These are phyloP conservation scores for Brienomyrus brachyistius DNA, from an alignment of 2,113 vertebrate species.

Conservation along the genomic window DNA sequence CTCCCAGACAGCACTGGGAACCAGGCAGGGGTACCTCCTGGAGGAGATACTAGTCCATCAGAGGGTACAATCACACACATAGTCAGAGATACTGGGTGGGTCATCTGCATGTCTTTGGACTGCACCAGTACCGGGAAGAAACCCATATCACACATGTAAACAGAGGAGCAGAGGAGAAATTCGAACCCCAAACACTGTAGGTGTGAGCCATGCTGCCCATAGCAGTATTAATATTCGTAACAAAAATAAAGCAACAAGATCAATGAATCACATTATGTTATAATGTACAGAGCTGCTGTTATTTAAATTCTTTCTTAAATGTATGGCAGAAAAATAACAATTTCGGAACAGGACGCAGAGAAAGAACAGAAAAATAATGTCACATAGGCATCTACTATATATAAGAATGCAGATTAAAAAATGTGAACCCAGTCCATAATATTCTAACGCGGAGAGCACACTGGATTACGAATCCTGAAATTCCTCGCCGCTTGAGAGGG, in stretches of 20 bases:
- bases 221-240: not conserved
- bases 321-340: not conserved
- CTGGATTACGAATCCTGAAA: not conserved
- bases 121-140: not conserved
- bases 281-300: not conserved
- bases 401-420: not conserved
- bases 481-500: conserved; percentile 12
- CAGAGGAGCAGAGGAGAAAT: not conserved
- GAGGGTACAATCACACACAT: not conserved
- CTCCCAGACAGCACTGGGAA: not conserved
- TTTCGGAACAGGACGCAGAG: not conserved
- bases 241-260: not conserved
- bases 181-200: not conserved
- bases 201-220: not conserved
- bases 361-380: not conserved
- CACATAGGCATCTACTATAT: not conserved
- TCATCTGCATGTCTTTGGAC: not conserved
- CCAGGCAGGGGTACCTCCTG: not conserved
- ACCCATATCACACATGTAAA: not conserved
- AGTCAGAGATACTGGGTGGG: not conserved
- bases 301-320: not conserved
- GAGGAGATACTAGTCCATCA: not conserved
- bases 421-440: conserved; percentile 7
- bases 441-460: not conserved
- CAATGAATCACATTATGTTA: not conserved